Conservation (phyloP, 2,113 vertebrate genomes). For the Centropus bengalensis region DNA sequence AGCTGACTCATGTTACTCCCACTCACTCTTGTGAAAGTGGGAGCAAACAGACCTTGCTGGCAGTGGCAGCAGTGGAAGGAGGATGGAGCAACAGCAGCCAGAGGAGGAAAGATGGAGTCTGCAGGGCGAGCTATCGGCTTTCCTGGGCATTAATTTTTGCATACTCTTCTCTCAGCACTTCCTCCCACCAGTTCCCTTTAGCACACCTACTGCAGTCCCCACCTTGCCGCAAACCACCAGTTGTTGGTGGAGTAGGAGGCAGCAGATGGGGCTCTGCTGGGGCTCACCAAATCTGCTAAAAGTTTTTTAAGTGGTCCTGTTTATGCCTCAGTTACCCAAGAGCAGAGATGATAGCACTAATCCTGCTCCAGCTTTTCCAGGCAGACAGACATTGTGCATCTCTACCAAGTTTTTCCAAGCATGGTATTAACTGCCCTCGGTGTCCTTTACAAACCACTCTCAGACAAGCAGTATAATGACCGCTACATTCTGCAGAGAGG, state of each 20-base stretch:
- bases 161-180: not conserved
- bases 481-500: not conserved
- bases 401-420: not conserved
- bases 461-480: not conserved
- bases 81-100: not conserved
- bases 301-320: not conserved
- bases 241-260: not conserved
- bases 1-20: conserved; percentile 1
- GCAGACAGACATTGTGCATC: not conserved
- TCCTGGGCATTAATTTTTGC: not conserved
- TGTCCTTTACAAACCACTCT: not conserved
- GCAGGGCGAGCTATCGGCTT: not conserved
- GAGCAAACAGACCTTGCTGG: not conserved
- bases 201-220: not conserved
- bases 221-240: not conserved
- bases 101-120: not conserved
- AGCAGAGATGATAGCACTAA: not conserved
- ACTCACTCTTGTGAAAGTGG: conserved; percentile 4
- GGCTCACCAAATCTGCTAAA: not conserved
- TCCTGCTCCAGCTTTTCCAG: not conserved
- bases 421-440: not conserved
- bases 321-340: not conserved
- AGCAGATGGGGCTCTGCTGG: not conserved
- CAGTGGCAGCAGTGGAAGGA: not conserved
- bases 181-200: not conserved